Conservation (phyloP, 2,797 vertebrate genomes). For the Cossypha caffra region DNA sequence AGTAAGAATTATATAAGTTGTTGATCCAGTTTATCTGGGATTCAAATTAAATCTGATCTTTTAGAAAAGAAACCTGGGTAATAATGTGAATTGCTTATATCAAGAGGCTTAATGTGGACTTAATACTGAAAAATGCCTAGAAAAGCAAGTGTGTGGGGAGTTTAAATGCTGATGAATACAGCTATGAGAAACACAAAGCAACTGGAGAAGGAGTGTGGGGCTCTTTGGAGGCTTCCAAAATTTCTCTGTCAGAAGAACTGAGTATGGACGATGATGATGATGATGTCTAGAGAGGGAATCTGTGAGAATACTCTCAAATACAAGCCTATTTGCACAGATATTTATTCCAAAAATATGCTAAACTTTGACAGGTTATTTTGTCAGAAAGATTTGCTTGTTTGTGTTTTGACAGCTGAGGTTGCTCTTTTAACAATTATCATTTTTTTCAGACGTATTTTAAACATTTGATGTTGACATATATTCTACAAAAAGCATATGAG, state of each 20-base stretch:
- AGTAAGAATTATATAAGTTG: background rate
- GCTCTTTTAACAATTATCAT: background rate
- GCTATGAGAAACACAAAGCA: background rate
- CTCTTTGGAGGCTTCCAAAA: background rate
- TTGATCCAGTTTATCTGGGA: background rate
- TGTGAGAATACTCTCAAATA: background rate
- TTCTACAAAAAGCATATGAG: background rate
- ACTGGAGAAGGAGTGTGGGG: background rate
- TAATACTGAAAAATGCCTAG: background rate
- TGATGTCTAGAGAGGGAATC: background rate
- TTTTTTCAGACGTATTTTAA: background rate
- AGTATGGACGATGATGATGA: background rate
- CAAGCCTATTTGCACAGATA: background rate
- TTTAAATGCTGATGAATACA: background rate
- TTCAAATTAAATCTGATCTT: background rate
- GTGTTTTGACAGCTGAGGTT: background rate
- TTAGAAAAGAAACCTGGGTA: background rate
- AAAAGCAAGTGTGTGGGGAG: fast-evolving
- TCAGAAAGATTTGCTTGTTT: background rate
- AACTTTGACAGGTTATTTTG: background rate
- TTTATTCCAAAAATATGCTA: background rate
- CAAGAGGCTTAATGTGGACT: background rate
- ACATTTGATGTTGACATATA: background rate
- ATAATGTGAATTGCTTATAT: background rate
- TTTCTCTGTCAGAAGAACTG: background rate